These are phyloP conservation scores for Epinephelus fuscoguttatus DNA, from an alignment of 2,113 vertebrate species.

Conservation along the genomic window DNA sequence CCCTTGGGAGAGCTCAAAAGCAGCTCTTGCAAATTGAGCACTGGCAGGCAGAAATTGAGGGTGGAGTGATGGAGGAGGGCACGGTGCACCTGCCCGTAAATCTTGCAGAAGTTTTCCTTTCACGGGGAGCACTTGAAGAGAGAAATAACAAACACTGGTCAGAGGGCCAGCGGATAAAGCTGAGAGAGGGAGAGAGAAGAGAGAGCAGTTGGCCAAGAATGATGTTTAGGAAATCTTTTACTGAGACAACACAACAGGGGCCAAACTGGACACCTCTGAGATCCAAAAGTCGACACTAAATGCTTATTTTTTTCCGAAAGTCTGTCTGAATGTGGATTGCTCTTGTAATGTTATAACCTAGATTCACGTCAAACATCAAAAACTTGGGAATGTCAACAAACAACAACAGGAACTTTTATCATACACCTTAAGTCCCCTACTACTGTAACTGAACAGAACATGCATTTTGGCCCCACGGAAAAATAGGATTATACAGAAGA, in stretches of 20 bases:
- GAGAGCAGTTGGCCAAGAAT: constrained; percentile 45
- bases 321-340: constrained; percentile 8
- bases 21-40: constrained; percentile 75
- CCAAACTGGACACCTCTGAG: constrained; percentile 55
- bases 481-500: too few species aligned
- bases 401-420: too few species aligned
- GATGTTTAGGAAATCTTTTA: constrained; percentile 69
- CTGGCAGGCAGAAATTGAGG: constrained; percentile 61
- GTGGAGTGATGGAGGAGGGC: constrained; percentile 72
- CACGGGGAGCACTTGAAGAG: constrained; percentile 69
- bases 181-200: not conserved
- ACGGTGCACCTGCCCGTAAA: constrained; percentile 82
- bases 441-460: too few species aligned
- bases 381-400: too few species aligned
- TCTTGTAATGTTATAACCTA: not conserved
- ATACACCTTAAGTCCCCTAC: too few species aligned
- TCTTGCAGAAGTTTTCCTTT: constrained; percentile 73
- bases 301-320: not conserved
- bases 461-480: too few species aligned
- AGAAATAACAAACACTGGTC: constrained; percentile 76
- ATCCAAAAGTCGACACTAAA: constrained; percentile 19
- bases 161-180: constrained; percentile 49
- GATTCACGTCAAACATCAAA: not conserved
- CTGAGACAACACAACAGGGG: constrained; percentile 33
- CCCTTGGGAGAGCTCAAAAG: constrained; percentile 73